These are phyloP conservation scores for Cynocephalus volans DNA, from an alignment of 2,113 vertebrate genomes.

Conservation along the genomic window DNA sequence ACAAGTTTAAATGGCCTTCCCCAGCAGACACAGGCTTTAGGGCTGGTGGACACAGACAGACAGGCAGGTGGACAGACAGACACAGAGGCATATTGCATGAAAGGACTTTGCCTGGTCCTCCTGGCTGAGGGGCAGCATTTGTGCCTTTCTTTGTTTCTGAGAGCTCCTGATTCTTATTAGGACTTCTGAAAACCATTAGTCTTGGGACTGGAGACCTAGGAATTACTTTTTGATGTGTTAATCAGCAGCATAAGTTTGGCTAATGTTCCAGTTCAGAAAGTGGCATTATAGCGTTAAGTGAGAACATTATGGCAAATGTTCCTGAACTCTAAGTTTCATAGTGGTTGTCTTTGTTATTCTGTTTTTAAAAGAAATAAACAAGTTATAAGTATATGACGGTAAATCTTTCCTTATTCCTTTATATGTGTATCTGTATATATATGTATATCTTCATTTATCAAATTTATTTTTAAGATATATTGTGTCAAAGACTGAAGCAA, in stretches of 20 bases:
- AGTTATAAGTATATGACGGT: background rate
- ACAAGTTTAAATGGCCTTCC: background rate
- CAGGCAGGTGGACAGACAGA: background rate
- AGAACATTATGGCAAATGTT: background rate
- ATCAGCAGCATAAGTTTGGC: background rate
- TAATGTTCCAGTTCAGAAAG: background rate
- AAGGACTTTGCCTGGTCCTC: background rate
- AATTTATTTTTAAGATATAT: conserved; percentile 1
- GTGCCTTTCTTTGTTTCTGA: conserved; percentile 16
- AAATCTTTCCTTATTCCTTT: background rate
- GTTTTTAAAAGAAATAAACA: background rate
- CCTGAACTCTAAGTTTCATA: background rate
- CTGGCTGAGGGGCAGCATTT: background rate
- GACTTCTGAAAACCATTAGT: conserved; percentile 10
- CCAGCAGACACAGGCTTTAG: background rate
- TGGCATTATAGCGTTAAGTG: background rate
- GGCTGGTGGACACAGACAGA: background rate
- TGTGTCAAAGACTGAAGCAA: background rate
- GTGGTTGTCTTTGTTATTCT: background rate
- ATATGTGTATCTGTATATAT: background rate
- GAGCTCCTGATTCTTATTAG: background rate
- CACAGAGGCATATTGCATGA: background rate
- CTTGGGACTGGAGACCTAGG: background rate
- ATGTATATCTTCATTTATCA: background rate
- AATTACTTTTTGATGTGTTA: background rate